phyloP scores from a whole-genome alignment of 2,113 vertebrate genomes.

The Oryzias woworae region DNA sequence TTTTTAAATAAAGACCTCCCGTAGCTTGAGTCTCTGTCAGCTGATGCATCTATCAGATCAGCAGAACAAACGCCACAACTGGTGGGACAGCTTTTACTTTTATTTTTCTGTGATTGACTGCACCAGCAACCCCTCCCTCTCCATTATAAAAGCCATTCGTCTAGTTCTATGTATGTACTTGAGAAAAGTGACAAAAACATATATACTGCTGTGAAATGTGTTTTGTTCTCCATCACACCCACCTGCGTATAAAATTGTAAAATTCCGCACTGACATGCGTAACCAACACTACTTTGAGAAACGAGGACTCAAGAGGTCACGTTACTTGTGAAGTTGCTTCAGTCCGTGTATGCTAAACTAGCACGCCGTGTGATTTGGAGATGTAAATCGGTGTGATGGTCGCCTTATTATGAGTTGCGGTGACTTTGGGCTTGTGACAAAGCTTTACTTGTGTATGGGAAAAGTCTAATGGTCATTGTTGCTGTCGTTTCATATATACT shows the following conservation, averaged over 20 bases:
- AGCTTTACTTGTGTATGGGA: slow-evolving; percentile 58
- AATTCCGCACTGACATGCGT: slow-evolving; percentile 25
- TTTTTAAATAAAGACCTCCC: slow-evolving; percentile 61
- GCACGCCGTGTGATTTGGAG: slow-evolving; percentile 57
- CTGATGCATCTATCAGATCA: slow-evolving; percentile 47
- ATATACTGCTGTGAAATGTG: slow-evolving; percentile 77
- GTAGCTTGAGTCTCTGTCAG: slow-evolving; percentile 49
- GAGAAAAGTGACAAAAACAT: slow-evolving; percentile 69
- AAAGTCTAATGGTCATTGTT: slow-evolving; percentile 43
- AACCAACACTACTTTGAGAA: slow-evolving; percentile 32
- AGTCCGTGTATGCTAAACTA: slow-evolving; percentile 45
- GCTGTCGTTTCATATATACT: slow-evolving; percentile 52
- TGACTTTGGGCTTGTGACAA: slow-evolving; percentile 62
- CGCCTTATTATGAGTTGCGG: slow-evolving; percentile 56
- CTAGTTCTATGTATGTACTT: slow-evolving; percentile 71
- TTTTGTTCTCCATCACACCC: slow-evolving; percentile 56
- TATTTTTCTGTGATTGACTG: slow-evolving; percentile 45
- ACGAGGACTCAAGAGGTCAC: slow-evolving; percentile 7
- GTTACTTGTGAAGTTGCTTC: slow-evolving; percentile 26
- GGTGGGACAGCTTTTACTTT: slow-evolving; percentile 39
- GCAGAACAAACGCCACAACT: slow-evolving; percentile 29
- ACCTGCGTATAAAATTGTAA: slow-evolving; percentile 53
- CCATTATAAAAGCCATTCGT: slow-evolving; percentile 67
- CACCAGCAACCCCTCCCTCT: slow-evolving; percentile 58
- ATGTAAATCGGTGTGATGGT: slow-evolving; percentile 59